Conservation (phyloP, 2,113 vertebrate species). For the Gracilinanus agilis region DNA sequence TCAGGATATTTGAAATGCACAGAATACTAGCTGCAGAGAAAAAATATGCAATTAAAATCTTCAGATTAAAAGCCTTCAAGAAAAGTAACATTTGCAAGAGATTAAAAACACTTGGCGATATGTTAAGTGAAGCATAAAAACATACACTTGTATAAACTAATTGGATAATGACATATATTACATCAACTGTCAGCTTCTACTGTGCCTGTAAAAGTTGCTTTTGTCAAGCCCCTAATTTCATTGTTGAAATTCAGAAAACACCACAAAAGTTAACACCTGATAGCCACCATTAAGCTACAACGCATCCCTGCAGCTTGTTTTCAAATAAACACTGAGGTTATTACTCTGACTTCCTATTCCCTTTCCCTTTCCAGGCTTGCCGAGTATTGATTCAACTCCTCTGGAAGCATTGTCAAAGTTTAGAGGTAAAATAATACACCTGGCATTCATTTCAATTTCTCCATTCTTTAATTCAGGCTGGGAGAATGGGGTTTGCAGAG, state of each 20-base stretch:
- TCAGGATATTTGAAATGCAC: conserved; percentile 40
- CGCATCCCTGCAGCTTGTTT: conserved; percentile 47
- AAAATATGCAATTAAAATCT: conserved; percentile 65
- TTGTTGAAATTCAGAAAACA: conserved; percentile 80
- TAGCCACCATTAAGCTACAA: conserved; percentile 34
- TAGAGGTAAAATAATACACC: not conserved
- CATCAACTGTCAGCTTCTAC: conserved; percentile 82
- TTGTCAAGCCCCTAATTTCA: conserved; percentile 83
- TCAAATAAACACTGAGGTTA: not conserved
- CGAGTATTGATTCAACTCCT: conserved; percentile 16
- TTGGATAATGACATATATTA: conserved; percentile 84
- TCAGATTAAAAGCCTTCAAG: conserved; percentile 70
- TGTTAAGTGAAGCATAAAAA: conserved; percentile 80
- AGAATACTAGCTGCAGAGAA: conserved; percentile 59
- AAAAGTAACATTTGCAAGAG: conserved; percentile 63
- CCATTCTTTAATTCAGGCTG: not conserved
- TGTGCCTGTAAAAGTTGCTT: conserved; percentile 83
- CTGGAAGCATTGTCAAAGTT: conserved; percentile 70
- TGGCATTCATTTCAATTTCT: not conserved
- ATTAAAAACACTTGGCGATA: conserved; percentile 74
- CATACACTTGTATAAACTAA: conserved; percentile 79
- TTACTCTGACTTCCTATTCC: conserved; percentile 23
- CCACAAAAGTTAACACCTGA: conserved; percentile 69
- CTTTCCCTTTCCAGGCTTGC: not conserved
- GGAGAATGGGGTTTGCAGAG: conserved; percentile 27